Evolutionary conservation across 1,140 invertebrate species (phyloP).

Genomic region (Dreissena polymorpha): DNA sequence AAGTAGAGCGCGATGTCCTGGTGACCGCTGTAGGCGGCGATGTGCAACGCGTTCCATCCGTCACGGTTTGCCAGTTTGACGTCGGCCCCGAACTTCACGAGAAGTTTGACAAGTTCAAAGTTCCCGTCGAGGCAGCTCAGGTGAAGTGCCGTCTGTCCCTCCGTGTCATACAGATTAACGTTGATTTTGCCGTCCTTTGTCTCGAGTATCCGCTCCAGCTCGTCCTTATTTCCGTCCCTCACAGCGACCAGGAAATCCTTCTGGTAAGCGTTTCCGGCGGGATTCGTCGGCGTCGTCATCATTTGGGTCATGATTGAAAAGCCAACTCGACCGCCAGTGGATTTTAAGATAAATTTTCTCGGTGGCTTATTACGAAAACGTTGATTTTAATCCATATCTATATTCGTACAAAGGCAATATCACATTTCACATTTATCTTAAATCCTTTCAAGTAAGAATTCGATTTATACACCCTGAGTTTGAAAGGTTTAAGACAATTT

Average conservation of each 20-base stretch:
- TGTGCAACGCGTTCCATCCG: constrained; percentile 82
- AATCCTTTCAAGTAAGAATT: constrained; percentile 8
- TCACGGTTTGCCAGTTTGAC: constrained; percentile 80
- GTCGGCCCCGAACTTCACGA: constrained; percentile 81
- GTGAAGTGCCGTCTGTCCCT: constrained; percentile 81
- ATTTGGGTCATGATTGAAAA: neutral
- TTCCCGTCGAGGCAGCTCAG: constrained; percentile 81
- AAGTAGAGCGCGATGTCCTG: constrained; percentile 80
- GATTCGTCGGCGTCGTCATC: constrained; percentile 35
- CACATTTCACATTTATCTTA: neutral
- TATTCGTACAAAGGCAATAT: neutral
- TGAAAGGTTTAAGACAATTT: neutral
- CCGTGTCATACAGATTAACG: constrained; percentile 80
- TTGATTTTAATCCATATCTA: neutral
- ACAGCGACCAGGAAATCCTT: constrained; percentile 78
- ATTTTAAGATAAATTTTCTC: neutral
- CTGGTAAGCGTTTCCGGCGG: constrained; percentile 68
- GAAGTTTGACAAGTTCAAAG: constrained; percentile 81
- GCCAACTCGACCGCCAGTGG: neutral
- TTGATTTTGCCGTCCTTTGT: constrained; percentile 78
- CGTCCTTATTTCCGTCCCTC: constrained; percentile 76
- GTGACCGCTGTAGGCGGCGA: constrained; percentile 81
- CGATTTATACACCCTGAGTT: constrained; percentile 21
- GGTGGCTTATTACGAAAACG: neutral
- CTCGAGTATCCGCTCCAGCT: constrained; percentile 77